Evolutionary conservation across 2,797 vertebrate species (phyloP), one percentile per base, ranked within the genome.

Genomic region (Botia almorhae): DNA sequence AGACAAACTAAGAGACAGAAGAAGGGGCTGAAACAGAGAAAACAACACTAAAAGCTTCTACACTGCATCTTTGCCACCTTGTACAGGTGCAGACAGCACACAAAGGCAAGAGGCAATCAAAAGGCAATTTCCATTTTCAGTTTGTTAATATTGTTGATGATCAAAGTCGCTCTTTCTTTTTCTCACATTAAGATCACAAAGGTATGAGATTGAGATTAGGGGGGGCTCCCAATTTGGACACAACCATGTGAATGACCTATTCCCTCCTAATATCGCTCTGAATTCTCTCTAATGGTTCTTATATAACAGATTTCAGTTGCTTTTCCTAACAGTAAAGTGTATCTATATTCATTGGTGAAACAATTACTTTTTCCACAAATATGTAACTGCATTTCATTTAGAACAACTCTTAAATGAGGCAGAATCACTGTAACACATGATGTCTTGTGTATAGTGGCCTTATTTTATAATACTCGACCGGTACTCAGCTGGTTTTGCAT

Each of bases 191-290:
- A 89, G 86, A 90, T 75, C 84, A 87, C 82, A 69, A 76, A 81
- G 82, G 88, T 83, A 91, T 69, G 88, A 91, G 91, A 93, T 93
- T 92, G 91, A 93, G 83, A 81, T 81, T 80, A 51, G 73, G 46
- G 72, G 90, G 91, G 89, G 91, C 90, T 90, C 91, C 91, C 91
- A 93, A 90, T 93, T 92, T 92, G 85, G 71, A 90, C 88, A 86
- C 85, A 90, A 89, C 90, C 91, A 91, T 89, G 85, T 61, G 87
- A 92, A 91, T 58, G 58, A 80, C 87, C 87, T 85, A 87, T 83
- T 90, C 86, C 64, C 58, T 65, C 56, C 43, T 17, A 64, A 68
- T 80, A 72, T 67, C 72, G 6, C 39, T 50, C 5, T 50, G 14
- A 36, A 50, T 74, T 63, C 48, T 43, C 29, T 74, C 2, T 11